Evolutionary conservation across 2,888 invertebrate species (phyloP).

Genomic region (Leptopilina syphax): DNA sequence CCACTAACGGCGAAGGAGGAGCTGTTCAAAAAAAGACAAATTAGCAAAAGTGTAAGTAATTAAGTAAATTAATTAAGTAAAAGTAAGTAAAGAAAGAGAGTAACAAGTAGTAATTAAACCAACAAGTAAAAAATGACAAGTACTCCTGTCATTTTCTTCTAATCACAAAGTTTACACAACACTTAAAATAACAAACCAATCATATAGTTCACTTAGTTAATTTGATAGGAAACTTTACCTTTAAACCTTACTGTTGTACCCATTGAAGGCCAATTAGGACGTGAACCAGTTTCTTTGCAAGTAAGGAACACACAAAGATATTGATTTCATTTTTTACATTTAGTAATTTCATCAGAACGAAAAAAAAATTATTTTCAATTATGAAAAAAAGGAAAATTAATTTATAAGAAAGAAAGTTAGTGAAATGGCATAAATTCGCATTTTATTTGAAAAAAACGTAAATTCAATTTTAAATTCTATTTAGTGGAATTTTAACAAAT

Average conservation of each 20-base stretch:
- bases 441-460: too few species aligned
- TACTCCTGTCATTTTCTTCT: too few species aligned
- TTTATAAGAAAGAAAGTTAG: too few species aligned
- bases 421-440: too few species aligned
- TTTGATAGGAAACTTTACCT: conserved; percentile 20
- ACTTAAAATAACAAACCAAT: background rate
- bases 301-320: conserved; percentile 25
- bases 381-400: background rate
- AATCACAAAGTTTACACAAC: too few species aligned
- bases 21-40: conserved; percentile 78
- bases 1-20: conserved; percentile 89
- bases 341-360: background rate
- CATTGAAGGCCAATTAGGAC: conserved; percentile 41
- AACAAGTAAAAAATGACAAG: background rate
- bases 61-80: too few species aligned
- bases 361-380: background rate
- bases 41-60: too few species aligned
- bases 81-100: too few species aligned
- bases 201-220: conserved; percentile 13
- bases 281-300: conserved; percentile 36
- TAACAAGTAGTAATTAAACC: background rate
- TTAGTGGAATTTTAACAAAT: too few species aligned
- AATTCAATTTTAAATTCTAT: too few species aligned
- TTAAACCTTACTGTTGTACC: conserved; percentile 38
- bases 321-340: conserved; percentile 14